phyloP scores from a whole-genome alignment of 2,797 vertebrate species.

The Oryzias sinensis region DNA sequence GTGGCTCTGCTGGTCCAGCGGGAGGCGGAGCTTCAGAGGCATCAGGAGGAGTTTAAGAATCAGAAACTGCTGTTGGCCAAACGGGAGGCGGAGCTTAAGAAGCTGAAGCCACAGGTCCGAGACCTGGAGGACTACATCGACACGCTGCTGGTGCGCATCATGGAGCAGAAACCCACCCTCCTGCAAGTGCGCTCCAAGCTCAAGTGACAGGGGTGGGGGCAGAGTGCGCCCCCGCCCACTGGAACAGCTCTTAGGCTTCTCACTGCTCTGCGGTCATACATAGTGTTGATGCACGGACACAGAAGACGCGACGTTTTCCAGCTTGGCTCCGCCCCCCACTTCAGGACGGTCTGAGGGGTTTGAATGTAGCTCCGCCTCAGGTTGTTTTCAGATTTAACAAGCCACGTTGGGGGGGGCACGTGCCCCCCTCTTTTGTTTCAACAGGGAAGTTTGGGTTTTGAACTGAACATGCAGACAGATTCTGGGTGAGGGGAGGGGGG shows the following conservation, averaged over 20 bases:
- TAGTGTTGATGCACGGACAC: slow-evolving; percentile 64
- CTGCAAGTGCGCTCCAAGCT: slow-evolving; percentile 87
- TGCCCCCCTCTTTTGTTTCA: neutral
- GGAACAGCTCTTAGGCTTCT: slow-evolving; percentile 71
- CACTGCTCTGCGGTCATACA: slow-evolving; percentile 78
- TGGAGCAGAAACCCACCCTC: slow-evolving; percentile 94
- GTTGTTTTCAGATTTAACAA: slow-evolving; percentile 68
- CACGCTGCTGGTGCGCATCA: slow-evolving; percentile 95
- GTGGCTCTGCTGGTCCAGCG: slow-evolving; percentile 87
- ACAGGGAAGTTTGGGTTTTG: slow-evolving; percentile 32
- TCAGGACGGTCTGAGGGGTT: slow-evolving; percentile 32
- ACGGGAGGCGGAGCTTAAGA: slow-evolving; percentile 87
- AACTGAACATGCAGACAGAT: no score
- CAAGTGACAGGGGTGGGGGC: slow-evolving; percentile 58
- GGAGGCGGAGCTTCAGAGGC: slow-evolving; percentile 85
- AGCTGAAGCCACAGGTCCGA: slow-evolving; percentile 84
- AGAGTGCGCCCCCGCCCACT: slow-evolving; percentile 23
- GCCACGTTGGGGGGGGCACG: slow-evolving; percentile 36
- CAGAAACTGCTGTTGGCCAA: slow-evolving; percentile 85
- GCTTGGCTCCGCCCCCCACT: slow-evolving; percentile 49
- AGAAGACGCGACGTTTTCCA: slow-evolving; percentile 43
- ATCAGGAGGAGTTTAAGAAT: slow-evolving; percentile 80
- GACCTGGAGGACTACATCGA: slow-evolving; percentile 98
- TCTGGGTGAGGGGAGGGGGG: no score
- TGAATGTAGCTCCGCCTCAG: slow-evolving; percentile 70